Conservation (phyloP, 2,888 invertebrate genomes). For the Choristoneura rosaceana region DNA sequence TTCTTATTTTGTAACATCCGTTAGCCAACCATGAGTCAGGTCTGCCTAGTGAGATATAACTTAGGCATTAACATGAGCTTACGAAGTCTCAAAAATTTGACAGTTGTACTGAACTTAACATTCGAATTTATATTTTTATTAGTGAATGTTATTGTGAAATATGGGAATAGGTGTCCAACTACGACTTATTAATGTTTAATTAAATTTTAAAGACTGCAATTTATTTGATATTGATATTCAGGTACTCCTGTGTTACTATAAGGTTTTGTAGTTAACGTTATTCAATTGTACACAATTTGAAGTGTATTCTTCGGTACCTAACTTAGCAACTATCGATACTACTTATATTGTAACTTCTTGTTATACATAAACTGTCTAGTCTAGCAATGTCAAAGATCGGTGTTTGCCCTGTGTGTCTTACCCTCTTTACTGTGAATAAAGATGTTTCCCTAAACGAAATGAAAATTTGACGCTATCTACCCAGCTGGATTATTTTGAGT, state of each 20-base stretch:
- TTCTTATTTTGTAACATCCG: not conserved
- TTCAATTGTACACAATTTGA: conserved; percentile 42
- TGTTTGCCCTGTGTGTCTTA: conserved; percentile 60
- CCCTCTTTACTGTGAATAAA: conserved; percentile 60
- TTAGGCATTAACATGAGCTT: conserved; percentile 43
- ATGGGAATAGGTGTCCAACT: conserved; percentile 45
- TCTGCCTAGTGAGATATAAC: not conserved
- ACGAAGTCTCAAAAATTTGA: conserved; percentile 10
- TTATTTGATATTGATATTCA: conserved; percentile 58
- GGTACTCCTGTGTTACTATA: conserved; percentile 46
- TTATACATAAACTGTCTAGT: conserved; percentile 47
- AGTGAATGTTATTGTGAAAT: conserved; percentile 44
- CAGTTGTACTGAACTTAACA: conserved; percentile 42
- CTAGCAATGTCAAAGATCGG: conserved; percentile 54
- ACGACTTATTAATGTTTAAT: conserved; percentile 51
- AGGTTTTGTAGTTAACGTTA: conserved; percentile 38
- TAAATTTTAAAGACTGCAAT: conserved; percentile 61
- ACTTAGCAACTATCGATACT: conserved; percentile 40
- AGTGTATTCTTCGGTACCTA: conserved; percentile 41
- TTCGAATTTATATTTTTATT: conserved; percentile 62
- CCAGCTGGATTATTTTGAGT: not conserved
- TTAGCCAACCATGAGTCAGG: not conserved
- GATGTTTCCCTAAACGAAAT: conserved; percentile 46
- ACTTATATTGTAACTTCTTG: conserved; percentile 50
- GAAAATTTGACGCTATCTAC: conserved; percentile 20